Evolutionary conservation across 2,797 vertebrate genomes (phyloP).

Genomic region (Hypotaenidia okinawae): DNA sequence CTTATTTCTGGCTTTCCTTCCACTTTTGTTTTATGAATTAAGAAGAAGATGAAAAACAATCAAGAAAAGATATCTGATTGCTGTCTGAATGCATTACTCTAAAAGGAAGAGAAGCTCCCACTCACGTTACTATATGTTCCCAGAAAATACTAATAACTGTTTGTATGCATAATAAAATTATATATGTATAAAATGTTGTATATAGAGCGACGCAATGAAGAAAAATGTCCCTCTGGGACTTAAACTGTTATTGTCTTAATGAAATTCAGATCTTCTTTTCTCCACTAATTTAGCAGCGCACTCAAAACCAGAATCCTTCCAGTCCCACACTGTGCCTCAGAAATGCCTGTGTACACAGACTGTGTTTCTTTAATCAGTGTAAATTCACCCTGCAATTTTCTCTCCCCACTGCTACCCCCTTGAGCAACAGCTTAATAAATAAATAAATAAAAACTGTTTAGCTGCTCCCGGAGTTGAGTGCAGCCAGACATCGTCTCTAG

Average conservation of each 20-base stretch:
- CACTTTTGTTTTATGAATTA: slow-evolving; percentile 46
- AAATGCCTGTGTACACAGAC: background rate
- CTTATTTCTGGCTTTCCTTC: background rate
- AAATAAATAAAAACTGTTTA: slow-evolving; percentile 21
- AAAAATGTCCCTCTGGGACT: slow-evolving; percentile 35
- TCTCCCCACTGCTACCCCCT: slow-evolving; percentile 24
- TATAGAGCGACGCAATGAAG: background rate
- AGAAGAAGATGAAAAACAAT: background rate
- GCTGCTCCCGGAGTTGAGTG: background rate
- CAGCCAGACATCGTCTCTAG: slow-evolving; percentile 54
- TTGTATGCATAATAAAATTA: slow-evolving; percentile 39
- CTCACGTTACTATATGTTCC: background rate
- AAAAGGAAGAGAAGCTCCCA: slow-evolving; percentile 29
- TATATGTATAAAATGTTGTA: background rate
- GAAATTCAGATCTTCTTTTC: slow-evolving; percentile 35
- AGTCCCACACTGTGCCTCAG: slow-evolving; percentile 47
- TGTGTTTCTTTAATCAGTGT: slow-evolving; percentile 47
- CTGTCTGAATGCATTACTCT: background rate
- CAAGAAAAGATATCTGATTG: slow-evolving; percentile 14
- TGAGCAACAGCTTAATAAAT: slow-evolving; percentile 42
- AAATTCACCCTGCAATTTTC: slow-evolving; percentile 67
- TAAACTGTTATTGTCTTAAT: slow-evolving; percentile 35
- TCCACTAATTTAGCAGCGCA: slow-evolving; percentile 28
- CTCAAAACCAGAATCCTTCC: slow-evolving; percentile 47
- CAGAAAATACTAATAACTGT: slow-evolving; percentile 39